Percentiles rank a stretch among this genome's conserved stretches.
Conservation (phyloP, 2,113 vertebrate genomes). For the Hyaena hyaena region DNA sequence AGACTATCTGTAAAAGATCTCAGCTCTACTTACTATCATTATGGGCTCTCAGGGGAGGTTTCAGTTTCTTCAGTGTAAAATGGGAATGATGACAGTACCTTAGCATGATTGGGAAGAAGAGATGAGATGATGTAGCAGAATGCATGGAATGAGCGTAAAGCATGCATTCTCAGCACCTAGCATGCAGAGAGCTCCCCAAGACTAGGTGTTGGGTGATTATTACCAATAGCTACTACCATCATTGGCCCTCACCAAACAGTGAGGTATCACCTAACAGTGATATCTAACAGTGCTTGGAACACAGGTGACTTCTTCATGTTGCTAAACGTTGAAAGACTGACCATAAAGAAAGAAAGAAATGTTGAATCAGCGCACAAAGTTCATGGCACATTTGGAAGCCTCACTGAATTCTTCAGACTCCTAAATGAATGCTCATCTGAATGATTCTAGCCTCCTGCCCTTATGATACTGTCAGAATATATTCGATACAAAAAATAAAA, state of each 20-base stretch:
- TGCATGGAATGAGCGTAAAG: neutral
- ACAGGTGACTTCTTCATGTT: neutral
- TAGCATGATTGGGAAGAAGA: neutral
- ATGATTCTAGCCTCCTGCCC: neutral
- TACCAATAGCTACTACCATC: neutral
- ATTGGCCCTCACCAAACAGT: no score
- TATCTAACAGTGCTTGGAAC: neutral
- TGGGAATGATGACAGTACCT: neutral
- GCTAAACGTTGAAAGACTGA: neutral
- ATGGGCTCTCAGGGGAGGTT: neutral
- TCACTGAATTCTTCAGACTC: neutral
- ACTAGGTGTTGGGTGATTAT: no score
- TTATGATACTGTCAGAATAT: neutral
- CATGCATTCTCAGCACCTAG: neutral
- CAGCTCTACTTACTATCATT: neutral
- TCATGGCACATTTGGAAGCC: neutral
- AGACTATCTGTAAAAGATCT: constrained; percentile 1
- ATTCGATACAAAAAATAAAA: constrained; percentile 17
- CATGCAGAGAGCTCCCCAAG: neutral
- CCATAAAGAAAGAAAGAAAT: neutral
- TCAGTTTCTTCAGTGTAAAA: neutral
- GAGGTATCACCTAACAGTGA: no score
- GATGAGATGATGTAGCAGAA: neutral
- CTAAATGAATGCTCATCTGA: neutral
- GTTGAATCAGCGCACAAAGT: neutral